phyloP scores from a whole-genome alignment of 2,113 vertebrate genomes.

The Carassius auratus region DNA sequence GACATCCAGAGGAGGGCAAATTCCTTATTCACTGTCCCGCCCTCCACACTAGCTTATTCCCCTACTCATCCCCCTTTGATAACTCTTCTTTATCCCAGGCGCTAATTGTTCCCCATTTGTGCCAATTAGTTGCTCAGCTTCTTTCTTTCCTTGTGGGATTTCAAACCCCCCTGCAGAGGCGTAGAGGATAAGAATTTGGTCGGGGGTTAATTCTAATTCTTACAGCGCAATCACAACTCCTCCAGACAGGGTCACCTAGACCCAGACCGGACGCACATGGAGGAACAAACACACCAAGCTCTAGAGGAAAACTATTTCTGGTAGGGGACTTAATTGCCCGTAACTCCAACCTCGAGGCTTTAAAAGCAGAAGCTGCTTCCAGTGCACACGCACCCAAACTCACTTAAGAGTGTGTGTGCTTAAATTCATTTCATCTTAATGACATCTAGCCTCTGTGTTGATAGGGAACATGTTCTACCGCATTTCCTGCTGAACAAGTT shows the following conservation, averaged over 20 bases:
- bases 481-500: constrained; percentile 39
- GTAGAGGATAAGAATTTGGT: constrained; percentile 60
- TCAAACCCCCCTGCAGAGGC: constrained; percentile 64
- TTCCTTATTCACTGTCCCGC: neutral
- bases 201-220: constrained; percentile 71
- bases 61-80: constrained; percentile 49
- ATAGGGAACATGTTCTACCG: constrained; percentile 23
- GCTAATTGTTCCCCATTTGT: constrained; percentile 79
- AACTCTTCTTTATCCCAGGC: constrained; percentile 69
- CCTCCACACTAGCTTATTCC: constrained; percentile 27
- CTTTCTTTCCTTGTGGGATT: constrained; percentile 72
- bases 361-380: no score
- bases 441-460: no score
- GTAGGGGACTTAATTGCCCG: no score
- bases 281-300: constrained; percentile 63
- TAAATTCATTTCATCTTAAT: no score
- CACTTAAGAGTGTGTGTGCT: no score
- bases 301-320: no score
- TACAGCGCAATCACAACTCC: constrained; percentile 65
- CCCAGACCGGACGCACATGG: constrained; percentile 66
- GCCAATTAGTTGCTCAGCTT: constrained; percentile 77
- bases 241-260: constrained; percentile 65
- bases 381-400: no score
- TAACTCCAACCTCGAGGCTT: no score
- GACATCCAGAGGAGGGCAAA: neutral